These are phyloP conservation scores for Lepus townsendii DNA, from an alignment of 2,797 vertebrate species.

Conservation along the genomic window DNA sequence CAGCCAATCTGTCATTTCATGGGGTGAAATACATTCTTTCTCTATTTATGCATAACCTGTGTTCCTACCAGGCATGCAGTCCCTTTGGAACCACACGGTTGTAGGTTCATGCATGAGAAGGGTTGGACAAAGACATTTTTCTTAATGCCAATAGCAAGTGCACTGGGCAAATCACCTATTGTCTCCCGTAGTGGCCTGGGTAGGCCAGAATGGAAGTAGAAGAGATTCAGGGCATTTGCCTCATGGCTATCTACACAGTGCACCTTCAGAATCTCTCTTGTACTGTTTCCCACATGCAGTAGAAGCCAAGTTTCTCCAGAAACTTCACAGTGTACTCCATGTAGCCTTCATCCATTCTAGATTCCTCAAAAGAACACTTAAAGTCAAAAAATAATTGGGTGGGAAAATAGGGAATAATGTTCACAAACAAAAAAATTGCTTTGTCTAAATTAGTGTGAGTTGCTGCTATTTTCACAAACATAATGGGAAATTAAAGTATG, in stretches of 20 bases:
- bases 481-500: neutral
- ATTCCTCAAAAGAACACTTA: neutral
- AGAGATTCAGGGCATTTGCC: neutral
- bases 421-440: neutral
- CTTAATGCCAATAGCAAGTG: neutral
- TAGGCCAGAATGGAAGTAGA: neutral
- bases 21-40: neutral
- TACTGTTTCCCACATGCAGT: accelerated
- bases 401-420: neutral
- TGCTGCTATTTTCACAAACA: neutral
- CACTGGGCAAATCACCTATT: neutral
- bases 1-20: neutral
- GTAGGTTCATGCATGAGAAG: neutral
- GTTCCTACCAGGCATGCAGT: neutral
- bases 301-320: neutral
- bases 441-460: neutral
- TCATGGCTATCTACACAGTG: neutral
- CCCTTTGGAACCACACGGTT: neutral
- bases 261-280: neutral
- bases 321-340: neutral
- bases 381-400: neutral
- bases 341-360: neutral
- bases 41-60: neutral
- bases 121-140: neutral
- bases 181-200: neutral